phyloP scores from a whole-genome alignment of 2,888 invertebrate species.

The Pemphredon lugubris region DNA sequence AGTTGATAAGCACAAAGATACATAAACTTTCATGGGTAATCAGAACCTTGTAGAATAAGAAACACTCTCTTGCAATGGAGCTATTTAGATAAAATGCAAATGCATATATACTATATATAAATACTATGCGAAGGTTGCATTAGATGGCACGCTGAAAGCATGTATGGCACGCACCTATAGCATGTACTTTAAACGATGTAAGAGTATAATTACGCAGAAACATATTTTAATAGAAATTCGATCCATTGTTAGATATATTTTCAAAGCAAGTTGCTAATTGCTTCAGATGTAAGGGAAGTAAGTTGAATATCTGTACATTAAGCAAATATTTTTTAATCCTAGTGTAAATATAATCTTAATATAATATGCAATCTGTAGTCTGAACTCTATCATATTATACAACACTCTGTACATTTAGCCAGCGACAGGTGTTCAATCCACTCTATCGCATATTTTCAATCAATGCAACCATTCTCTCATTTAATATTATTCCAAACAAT shows the following conservation, averaged over 20 bases:
- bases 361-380: no score
- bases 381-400: no score
- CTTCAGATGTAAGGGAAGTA: neutral
- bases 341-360: neutral
- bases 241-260: constrained; percentile 5
- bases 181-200: constrained; percentile 10
- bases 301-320: constrained; percentile 2
- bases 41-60: neutral
- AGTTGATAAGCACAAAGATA: constrained; percentile 5
- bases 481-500: no score
- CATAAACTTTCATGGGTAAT: constrained; percentile 15
- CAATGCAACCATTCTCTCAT: no score
- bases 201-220: constrained; percentile 24
- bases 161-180: neutral
- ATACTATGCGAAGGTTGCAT: constrained; percentile 11
- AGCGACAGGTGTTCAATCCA: no score
- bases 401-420: no score
- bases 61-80: neutral
- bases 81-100: neutral
- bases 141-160: constrained; percentile 6
- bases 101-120: constrained; percentile 13
- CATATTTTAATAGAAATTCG: constrained; percentile 28
- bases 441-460: no score
- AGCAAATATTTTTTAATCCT: neutral
- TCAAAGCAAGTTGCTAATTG: constrained; percentile 1